Evolutionary conservation across 1,140 invertebrate genomes (phyloP), one percentile per base, ranked within the genome.

Genomic region (Araneus ventricosus): DNA sequence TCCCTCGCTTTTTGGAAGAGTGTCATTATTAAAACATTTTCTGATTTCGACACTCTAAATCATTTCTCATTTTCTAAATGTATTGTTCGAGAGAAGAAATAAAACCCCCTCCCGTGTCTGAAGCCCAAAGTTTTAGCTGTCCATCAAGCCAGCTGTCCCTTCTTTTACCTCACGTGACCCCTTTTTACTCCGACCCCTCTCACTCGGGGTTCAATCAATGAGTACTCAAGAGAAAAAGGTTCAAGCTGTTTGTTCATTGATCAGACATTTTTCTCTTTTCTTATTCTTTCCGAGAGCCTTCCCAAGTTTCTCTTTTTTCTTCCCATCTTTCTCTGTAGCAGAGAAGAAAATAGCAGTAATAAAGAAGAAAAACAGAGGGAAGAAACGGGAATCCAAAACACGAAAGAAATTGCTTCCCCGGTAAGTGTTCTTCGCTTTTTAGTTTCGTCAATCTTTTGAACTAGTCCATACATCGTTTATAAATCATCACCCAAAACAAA

Each of bases 171-270:
- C 57, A 79, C 67, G 79, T 75, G 87, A 90, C 52, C 75, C 52
- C 67, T 80, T 61, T 61, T 52, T 89, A 79, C 45, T 24, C 59
- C 57, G 27, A 45, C 63, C 52, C 89, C 52, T 34, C 88, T n/a
- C 67, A 57, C 88, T 89, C 37, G 45, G 70, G 67, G 89, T 45
- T 91, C 89, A 91, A 91, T 91, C 89, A 91, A 91, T 91, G 89
- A 39, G 89, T 91, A 84, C 89, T 91, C 80, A 84, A 91, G 80
- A 91, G 67, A 91, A 91, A 91, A 84, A 91, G 89, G 89, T 84
- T 84, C 89, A 91, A 91, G 89, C 89, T 91, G 89, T 91, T 91
- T 91, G 89, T 91, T 91, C 89, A 91, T 91, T 91, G 89, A 91
- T 91, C 89, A 91, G 89, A 91, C 37, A 91, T 91, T 91, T 91